These are phyloP conservation scores for Euplagia quadripunctaria DNA, from an alignment of 2,888 invertebrate genomes.

Conservation along the genomic window DNA sequence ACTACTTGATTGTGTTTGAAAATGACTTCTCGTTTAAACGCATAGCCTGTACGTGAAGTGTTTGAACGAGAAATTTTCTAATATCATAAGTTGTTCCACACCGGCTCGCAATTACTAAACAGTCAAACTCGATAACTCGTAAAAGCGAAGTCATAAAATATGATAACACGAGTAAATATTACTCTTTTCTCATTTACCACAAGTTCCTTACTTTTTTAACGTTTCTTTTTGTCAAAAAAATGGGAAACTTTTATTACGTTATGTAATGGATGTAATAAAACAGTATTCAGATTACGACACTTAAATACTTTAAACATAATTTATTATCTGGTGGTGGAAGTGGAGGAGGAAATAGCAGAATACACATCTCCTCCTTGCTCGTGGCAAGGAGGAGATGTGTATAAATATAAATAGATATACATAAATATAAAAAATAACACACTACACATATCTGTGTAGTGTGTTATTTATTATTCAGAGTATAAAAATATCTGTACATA, in stretches of 20 bases:
- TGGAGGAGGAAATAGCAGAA: neutral
- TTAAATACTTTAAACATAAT: conserved; percentile 1
- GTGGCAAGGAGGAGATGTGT: no score
- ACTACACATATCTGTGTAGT: no score
- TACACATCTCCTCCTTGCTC: no score
- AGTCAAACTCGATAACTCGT: conserved; percentile 28
- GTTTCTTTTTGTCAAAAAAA: conserved; percentile 18
- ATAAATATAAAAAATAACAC: no score
- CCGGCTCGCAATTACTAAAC: neutral
- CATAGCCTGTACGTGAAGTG: no score
- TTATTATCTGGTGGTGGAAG: conserved; percentile 1
- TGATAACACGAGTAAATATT: conserved; percentile 32
- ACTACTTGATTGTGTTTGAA: no score
- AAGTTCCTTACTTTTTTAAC: conserved; percentile 18
- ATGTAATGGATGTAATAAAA: conserved; percentile 10
- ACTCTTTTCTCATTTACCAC: conserved; percentile 21
- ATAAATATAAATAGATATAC: no score
- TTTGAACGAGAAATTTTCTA: no score
- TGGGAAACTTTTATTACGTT: conserved; percentile 12
- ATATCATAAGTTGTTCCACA: neutral
- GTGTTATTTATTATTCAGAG: neutral
- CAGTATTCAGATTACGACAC: conserved; percentile 12
- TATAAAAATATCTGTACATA: neutral
- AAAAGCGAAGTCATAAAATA: conserved; percentile 31
- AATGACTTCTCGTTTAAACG: no score